Conservation (phyloP, 2,888 invertebrate species). For the Erannis defoliaria region DNA sequence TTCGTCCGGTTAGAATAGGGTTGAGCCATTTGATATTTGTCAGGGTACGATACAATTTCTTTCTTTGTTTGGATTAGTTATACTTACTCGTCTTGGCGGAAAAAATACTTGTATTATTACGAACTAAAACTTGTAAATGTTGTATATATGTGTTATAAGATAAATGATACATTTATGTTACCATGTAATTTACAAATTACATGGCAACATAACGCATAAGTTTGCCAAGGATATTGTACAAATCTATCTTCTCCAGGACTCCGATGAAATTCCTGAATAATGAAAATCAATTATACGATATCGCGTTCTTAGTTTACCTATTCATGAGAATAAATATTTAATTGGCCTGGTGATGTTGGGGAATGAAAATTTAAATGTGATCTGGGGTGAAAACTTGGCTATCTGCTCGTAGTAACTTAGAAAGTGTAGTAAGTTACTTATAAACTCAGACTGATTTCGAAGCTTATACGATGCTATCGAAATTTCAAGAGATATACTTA, state of each 20-base stretch:
- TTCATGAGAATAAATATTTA: constrained; percentile 41
- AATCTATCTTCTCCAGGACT: constrained; percentile 25
- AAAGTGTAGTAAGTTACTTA: constrained; percentile 3
- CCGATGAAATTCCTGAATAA: constrained; percentile 38
- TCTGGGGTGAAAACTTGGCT: constrained; percentile 15
- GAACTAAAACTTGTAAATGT: too few species aligned
- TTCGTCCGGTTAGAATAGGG: constrained; percentile 11
- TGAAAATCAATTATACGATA: constrained; percentile 41
- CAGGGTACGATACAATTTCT: constrained; percentile 12
- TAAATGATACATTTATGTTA: too few species aligned
- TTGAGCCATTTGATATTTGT: constrained; percentile 20
- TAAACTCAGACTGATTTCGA: not conserved
- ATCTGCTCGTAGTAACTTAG: not conserved
- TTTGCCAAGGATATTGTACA: constrained; percentile 7
- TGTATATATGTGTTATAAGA: too few species aligned
- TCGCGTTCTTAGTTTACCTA: constrained; percentile 33
- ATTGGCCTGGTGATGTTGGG: constrained; percentile 22
- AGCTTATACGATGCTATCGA: not conserved
- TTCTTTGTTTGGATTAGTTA: constrained; percentile 12
- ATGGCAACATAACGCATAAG: not conserved
- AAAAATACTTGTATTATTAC: not conserved
- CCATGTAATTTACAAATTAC: not conserved
- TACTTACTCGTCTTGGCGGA: not conserved
- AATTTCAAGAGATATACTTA: not conserved
- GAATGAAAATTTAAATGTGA: constrained; percentile 26